phyloP scores from a whole-genome alignment of 2,888 invertebrate species.

The Melikaiella ostensackeni region DNA sequence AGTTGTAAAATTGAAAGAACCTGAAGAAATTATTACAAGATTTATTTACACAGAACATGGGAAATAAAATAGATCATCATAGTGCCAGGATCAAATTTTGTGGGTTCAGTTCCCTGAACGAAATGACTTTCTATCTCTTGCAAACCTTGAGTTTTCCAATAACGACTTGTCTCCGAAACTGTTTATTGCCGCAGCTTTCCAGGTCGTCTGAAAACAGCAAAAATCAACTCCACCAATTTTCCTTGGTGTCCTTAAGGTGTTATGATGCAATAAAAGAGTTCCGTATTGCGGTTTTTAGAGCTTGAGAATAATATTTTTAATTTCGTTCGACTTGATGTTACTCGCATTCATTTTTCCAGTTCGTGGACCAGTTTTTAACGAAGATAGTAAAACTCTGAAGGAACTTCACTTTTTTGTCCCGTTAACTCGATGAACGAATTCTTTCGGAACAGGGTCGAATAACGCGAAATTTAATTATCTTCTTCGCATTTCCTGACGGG shows the following conservation, averaged over 20 bases:
- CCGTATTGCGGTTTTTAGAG: neutral
- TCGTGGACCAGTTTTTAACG: slow-evolving; percentile 6
- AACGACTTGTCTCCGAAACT: neutral
- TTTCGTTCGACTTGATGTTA: neutral
- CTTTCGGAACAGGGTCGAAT: slow-evolving; percentile 5
- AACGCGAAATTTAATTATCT: slow-evolving; percentile 23
- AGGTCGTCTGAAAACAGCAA: slow-evolving; percentile 1
- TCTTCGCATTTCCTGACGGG: neutral
- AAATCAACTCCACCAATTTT: slow-evolving; percentile 27
- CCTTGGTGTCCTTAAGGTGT: neutral
- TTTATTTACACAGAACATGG: too few relatives aligned
- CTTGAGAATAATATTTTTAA: neutral
- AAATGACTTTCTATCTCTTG: slow-evolving; percentile 1
- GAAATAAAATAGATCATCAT: too few relatives aligned
- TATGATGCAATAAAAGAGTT: slow-evolving; percentile 31
- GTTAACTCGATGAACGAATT: neutral
- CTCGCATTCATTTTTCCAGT: slow-evolving; percentile 26
- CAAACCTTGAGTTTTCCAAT: neutral
- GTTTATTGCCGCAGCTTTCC: slow-evolving; percentile 13
- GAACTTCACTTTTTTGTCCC: neutral
- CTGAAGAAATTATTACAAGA: too few relatives aligned
- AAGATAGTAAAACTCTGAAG: slow-evolving; percentile 4
- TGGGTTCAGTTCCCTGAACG: neutral
- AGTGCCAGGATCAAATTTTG: too few relatives aligned
- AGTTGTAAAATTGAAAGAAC: too few relatives aligned